Conservation (phyloP, 2,888 invertebrate genomes). For the Tenthredo livida region DNA sequence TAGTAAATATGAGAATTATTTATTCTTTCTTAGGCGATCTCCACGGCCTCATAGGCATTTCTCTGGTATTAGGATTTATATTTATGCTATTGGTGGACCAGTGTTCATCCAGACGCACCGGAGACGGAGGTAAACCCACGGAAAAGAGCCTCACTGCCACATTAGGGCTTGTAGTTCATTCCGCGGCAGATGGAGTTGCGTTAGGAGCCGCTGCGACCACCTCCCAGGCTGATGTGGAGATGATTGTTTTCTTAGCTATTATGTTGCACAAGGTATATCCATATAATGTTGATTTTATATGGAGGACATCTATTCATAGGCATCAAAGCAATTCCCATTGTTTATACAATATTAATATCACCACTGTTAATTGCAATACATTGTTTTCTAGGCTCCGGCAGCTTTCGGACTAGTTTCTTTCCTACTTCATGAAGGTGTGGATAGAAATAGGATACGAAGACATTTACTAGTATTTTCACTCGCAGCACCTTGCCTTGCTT, state of each 20-base stretch:
- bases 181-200: slow-evolving; percentile 99
- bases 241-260: slow-evolving; percentile 98
- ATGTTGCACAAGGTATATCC: slow-evolving; percentile 94
- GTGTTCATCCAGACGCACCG: slow-evolving; percentile 81
- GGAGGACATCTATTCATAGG: not conserved
- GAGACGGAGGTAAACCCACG: slow-evolving; percentile 82
- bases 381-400: slow-evolving; percentile 89
- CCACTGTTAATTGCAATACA: not conserved
- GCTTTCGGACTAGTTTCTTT: slow-evolving; percentile 99
- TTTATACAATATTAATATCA: not conserved
- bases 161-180: slow-evolving; percentile 97
- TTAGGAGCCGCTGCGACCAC: slow-evolving; percentile 99
- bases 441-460: slow-evolving; percentile 91
- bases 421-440: slow-evolving; percentile 95
- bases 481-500: slow-evolving; percentile 93
- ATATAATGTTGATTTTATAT: slow-evolving; percentile 53
- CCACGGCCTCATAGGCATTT: slow-evolving; percentile 93
- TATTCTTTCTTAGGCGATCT: slow-evolving; percentile 79
- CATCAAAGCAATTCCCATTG: not conserved
- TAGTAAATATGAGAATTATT: not conserved
- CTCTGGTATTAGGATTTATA: slow-evolving; percentile 96
- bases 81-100: slow-evolving; percentile 99
- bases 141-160: slow-evolving; percentile 95
- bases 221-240: slow-evolving; percentile 96
- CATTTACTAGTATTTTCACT: slow-evolving; percentile 96